These are phyloP conservation scores for Drosophila novamexicana DNA, from an alignment of 1,140 invertebrate species.

Conservation along the genomic window DNA sequence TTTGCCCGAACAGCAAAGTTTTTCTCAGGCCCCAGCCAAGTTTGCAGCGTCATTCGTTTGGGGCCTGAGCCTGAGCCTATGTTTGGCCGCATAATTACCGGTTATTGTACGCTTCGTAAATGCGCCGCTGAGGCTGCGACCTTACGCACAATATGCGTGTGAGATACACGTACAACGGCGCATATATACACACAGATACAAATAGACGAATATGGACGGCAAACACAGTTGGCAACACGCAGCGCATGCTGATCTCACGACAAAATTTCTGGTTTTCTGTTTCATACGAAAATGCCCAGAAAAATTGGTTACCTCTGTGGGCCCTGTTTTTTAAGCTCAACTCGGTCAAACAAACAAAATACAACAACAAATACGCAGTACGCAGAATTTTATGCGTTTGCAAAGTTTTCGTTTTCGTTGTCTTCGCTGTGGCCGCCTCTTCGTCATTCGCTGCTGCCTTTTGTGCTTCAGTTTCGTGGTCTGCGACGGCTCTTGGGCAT, in stretches of 20 bases:
- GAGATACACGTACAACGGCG: constrained; percentile 32
- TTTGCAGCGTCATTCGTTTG: constrained; percentile 69
- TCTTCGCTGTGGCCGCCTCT: constrained; percentile 37
- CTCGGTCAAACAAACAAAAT: constrained; percentile 58
- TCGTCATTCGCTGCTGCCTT: constrained; percentile 55
- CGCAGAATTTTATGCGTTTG: constrained; percentile 81
- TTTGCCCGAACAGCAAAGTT: constrained; percentile 19
- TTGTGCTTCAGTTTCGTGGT: constrained; percentile 62
- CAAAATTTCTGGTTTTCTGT: constrained; percentile 30
- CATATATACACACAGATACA: constrained; percentile 32
- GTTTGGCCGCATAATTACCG: constrained; percentile 73
- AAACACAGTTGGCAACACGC: constrained; percentile 46
- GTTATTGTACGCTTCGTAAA: constrained; percentile 69
- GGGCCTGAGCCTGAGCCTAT: constrained; percentile 25
- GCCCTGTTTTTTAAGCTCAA: constrained; percentile 45
- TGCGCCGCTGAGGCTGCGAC: constrained; percentile 67
- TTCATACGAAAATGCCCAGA: constrained; percentile 41
- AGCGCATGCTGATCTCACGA: constrained; percentile 72
- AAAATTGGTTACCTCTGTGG: constrained; percentile 38
- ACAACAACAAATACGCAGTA: constrained; percentile 43
- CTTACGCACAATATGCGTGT: constrained; percentile 79
- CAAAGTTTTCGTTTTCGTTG: constrained; percentile 74
- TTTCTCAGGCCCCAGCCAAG: constrained; percentile 57
- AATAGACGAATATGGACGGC: constrained; percentile 18
- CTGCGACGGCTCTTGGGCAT: constrained; percentile 13